Conservation (phyloP, 2,797 vertebrate species). For the Sebastolobus alascanus region DNA sequence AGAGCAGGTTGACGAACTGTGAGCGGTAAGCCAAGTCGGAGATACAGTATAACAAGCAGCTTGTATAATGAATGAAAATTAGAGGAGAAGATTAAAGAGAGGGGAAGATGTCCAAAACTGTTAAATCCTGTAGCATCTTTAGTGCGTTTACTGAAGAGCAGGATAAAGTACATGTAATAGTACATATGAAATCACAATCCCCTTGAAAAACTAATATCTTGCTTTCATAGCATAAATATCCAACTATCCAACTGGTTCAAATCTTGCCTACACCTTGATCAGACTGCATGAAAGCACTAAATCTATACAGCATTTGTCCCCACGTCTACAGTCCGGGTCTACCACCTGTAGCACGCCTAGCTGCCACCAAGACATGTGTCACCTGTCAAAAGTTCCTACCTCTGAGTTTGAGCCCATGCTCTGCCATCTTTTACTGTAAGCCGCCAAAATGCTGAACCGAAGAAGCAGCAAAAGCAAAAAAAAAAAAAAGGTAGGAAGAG, state of each 20-base stretch:
- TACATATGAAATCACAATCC: background rate
- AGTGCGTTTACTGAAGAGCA: background rate
- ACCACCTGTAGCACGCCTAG: conserved; percentile 24
- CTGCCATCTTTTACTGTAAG: conserved; percentile 72
- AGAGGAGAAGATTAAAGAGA: background rate
- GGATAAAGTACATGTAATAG: background rate
- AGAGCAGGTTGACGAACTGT: conserved; percentile 15
- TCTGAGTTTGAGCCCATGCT: conserved; percentile 74
- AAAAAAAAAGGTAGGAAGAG: conserved; percentile 7
- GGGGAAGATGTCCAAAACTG: background rate
- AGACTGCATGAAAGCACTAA: background rate
- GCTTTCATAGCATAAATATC: background rate
- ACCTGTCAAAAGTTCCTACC: conserved; percentile 76
- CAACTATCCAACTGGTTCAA: background rate
- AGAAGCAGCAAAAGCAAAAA: conserved; percentile 19
- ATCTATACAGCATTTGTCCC: background rate
- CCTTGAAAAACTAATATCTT: background rate
- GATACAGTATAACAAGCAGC: background rate
- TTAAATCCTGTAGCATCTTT: background rate
- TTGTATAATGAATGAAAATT: background rate
- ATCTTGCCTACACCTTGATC: background rate
- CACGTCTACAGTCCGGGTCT: background rate
- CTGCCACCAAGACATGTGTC: conserved; percentile 18
- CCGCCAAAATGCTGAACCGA: conserved; percentile 3
- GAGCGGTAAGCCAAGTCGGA: conserved; percentile 1